phyloP scores from a whole-genome alignment of 2,797 vertebrate genomes.

The Octomys mimax region DNA sequence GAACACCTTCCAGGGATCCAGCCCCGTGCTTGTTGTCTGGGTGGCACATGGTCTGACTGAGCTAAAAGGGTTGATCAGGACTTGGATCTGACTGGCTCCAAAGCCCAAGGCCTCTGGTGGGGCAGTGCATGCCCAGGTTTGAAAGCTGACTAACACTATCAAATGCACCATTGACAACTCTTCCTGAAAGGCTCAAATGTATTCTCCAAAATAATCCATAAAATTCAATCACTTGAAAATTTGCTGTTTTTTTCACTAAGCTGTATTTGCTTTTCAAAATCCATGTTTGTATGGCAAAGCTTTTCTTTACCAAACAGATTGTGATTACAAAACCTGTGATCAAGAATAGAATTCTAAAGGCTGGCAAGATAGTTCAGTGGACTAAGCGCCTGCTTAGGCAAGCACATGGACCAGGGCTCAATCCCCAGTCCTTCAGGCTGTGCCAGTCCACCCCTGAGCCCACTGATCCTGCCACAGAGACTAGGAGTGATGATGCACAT shows the following conservation, averaged over 20 bases:
- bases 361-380: no score
- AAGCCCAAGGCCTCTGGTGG: not conserved
- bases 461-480: no score
- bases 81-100: not conserved
- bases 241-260: not conserved
- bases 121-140: not conserved
- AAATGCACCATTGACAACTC: not conserved
- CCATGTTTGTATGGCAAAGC: not conserved
- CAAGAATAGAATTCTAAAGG: not conserved
- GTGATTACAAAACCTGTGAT: not conserved
- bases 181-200: not conserved
- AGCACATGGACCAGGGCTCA: no score
- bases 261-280: not conserved
- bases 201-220: not conserved
- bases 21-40: not conserved
- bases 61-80: not conserved
- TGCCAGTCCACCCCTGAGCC: no score
- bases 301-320: not conserved
- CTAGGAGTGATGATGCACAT: no score
- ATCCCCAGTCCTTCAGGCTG: no score
- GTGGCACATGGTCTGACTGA: not conserved
- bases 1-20: not conserved
- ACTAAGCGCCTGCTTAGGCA: no score
- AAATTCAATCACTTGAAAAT: not conserved
- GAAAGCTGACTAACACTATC: not conserved